These are phyloP conservation scores for Stenchaetothrips biformis DNA, from an alignment of 2,888 invertebrate species.

Conservation along the genomic window DNA sequence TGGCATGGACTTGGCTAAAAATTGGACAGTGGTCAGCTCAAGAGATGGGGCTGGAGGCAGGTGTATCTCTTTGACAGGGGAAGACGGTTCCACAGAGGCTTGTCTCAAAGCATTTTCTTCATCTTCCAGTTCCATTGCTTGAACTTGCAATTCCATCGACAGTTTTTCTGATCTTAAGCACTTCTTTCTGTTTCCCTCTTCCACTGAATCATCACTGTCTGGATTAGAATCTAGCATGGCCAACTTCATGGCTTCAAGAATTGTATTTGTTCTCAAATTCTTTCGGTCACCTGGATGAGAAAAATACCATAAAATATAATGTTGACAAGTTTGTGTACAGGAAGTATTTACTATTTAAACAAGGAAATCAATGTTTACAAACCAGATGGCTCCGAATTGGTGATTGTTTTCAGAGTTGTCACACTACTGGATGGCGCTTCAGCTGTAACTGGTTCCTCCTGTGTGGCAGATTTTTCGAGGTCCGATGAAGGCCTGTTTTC, in stretches of 20 bases:
- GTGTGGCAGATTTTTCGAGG: background rate
- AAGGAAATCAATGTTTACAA: background rate
- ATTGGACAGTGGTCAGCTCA: background rate
- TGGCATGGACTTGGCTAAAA: background rate
- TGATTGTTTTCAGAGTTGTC: background rate
- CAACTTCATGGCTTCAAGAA: background rate
- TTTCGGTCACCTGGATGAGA: background rate
- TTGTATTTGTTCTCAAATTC: background rate
- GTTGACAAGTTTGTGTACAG: background rate
- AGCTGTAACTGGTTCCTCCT: background rate
- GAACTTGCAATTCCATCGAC: conserved; percentile 27
- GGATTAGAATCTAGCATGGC: conserved; percentile 4
- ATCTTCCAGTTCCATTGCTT: conserved; percentile 34
- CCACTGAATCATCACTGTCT: conserved; percentile 9
- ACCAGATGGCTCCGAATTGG: background rate
- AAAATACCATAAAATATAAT: background rate
- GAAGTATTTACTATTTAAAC: background rate
- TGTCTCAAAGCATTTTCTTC: conserved; percentile 28
- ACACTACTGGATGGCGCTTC: background rate
- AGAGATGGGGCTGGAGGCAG: conserved; percentile 10
- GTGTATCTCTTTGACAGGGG: conserved; percentile 12
- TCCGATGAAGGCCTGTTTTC: background rate
- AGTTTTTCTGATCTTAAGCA: background rate
- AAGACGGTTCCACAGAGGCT: conserved; percentile 18
- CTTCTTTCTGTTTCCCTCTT: background rate